Evolutionary conservation across 1,140 invertebrate species (phyloP), one percentile per base, ranked within the genome.

Genomic region (Drosophila biarmipes): DNA sequence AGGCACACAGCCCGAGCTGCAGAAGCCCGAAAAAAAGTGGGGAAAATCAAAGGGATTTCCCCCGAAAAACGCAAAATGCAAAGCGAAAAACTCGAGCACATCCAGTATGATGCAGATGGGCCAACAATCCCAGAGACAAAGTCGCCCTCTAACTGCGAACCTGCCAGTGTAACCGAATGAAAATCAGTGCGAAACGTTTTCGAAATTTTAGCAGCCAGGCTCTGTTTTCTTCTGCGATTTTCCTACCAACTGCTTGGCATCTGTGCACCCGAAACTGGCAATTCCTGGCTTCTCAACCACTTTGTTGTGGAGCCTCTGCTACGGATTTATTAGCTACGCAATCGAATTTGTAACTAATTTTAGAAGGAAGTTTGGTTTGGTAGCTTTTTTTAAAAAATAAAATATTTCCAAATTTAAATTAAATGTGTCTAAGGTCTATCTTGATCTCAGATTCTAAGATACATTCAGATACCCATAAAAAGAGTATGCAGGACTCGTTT

Each of bases 171-270:
- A 73, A 75, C 78, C 49, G 31, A 86, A 81, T 87, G 74, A 82
- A 85, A 85, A 85, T 85, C 81, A 62, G 67, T 86, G 81, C 73
- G 29, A 86, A 81, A 45, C 71, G 61, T 72, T 69, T 86, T 75
- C 19, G 61, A 78, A 75, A 87, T 78, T 81, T 78, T 62, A 75
- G 57, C 57, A 73, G 31, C 57, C 42, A 54, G 51, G 56, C 38
- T 31, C 34, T 56, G 63, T 56, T 56, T 29, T 17, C 63, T 24
- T 67, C 21, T 24, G 24, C 24, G 24, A 48, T 38, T 58, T 58
- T 46, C 54, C 27, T 15, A 53, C 40, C 77, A 80, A 86, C 63
- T 54, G 63, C 66, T 58, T 75, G 75, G 71, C 80, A 67, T 64
- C 58, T 64, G 68, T 73, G 71, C 42, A 73, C 52, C 55, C 45